Conservation (phyloP, 2,888 invertebrate genomes). For the Epinotia demarniana region DNA sequence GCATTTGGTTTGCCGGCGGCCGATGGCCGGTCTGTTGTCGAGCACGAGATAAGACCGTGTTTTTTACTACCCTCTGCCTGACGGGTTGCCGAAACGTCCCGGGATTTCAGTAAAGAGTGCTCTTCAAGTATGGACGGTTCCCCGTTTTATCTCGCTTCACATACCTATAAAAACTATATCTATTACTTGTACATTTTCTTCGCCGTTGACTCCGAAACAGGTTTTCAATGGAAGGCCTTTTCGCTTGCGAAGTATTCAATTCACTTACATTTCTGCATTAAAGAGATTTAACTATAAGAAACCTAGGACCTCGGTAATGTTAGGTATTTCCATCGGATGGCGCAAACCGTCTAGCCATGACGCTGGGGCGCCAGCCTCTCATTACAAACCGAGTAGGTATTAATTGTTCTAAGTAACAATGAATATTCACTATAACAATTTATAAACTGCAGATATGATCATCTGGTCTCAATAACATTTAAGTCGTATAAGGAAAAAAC, state of each 20-base stretch:
- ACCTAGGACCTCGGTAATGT: neutral
- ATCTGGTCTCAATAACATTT: constrained; percentile 11
- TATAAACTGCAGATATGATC: constrained; percentile 17
- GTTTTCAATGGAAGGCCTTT: constrained; percentile 11
- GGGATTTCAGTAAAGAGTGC: neutral
- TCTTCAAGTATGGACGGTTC: neutral
- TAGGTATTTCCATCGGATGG: constrained; percentile 6
- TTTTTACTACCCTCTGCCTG: neutral
- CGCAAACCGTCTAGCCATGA: constrained; percentile 16
- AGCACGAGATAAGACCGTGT: neutral
- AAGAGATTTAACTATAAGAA: constrained; percentile 6
- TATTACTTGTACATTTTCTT: constrained; percentile 14
- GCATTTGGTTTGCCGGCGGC: too few relatives aligned
- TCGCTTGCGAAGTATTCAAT: constrained; percentile 20
- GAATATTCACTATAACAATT: constrained; percentile 21
- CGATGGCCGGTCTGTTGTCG: too few relatives aligned
- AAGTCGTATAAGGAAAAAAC: constrained; percentile 30
- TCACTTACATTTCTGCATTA: constrained; percentile 19
- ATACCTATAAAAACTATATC: constrained; percentile 4
- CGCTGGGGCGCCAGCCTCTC: constrained; percentile 34
- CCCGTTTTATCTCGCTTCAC: neutral
- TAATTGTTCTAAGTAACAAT: constrained; percentile 40
- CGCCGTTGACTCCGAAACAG: constrained; percentile 17
- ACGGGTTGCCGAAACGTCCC: neutral
- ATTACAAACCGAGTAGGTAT: constrained; percentile 34